These are phyloP conservation scores for Drosophila limbata DNA, from an alignment of 2,888 invertebrate species.

Conservation along the genomic window DNA sequence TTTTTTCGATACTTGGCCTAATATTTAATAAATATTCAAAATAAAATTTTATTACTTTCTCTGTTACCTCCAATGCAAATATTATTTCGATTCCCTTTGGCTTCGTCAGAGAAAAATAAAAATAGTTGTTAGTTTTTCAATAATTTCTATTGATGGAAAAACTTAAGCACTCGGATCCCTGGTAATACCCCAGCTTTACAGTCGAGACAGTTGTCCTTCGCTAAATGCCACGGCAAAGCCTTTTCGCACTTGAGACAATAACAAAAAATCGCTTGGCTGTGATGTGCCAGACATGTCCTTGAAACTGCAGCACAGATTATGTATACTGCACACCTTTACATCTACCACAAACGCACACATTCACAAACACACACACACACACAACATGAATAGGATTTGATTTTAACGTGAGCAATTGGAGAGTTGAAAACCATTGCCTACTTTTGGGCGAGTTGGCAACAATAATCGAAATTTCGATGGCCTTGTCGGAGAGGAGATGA, in stretches of 20 bases:
- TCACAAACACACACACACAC: not conserved
- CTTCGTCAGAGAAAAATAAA: not conserved
- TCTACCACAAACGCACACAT: not conserved
- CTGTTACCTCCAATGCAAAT: not conserved
- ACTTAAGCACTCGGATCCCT: not conserved
- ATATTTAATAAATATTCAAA: no score
- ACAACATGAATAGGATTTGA: not conserved
- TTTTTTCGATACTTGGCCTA: no score
- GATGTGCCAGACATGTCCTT: slow-evolving; percentile 23
- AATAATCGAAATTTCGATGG: slow-evolving; percentile 15
- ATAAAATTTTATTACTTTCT: no score
- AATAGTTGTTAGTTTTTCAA: not conserved
- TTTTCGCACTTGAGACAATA: slow-evolving; percentile 14
- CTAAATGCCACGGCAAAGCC: slow-evolving; percentile 10
- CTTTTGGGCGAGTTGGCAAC: slow-evolving; percentile 24
- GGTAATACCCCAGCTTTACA: not conserved
- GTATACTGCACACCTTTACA: not conserved
- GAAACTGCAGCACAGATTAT: slow-evolving; percentile 17
- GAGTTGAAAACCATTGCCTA: slow-evolving; percentile 30
- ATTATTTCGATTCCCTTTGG: not conserved
- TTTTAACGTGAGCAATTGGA: slow-evolving; percentile 24
- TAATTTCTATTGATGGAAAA: not conserved
- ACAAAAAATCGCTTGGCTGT: slow-evolving; percentile 10
- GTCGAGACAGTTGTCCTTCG: slow-evolving; percentile 7
- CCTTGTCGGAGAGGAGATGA: not conserved